Evolutionary conservation across 2,113 vertebrate species (phyloP).

Genomic region (rat (Rattus norvegicus)): GRCr8 NC_086020.1:115025501-115026000

Average conservation of each 20-base stretch:
- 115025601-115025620: background rate
- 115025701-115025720: background rate
- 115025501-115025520: background rate
- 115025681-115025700: conserved; percentile 7
- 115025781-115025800: background rate
- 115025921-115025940: background rate
- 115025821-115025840: background rate
- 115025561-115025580: background rate
- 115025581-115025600: background rate
- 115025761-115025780: background rate
- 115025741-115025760: background rate
- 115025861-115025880: background rate
- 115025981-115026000: background rate
- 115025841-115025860: background rate
- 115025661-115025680: background rate
- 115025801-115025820: background rate
- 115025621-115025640: background rate
- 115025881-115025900: background rate
- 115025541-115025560: background rate
- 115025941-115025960: background rate
- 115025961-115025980: background rate
- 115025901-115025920: background rate
- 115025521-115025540: background rate
- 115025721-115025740: background rate
- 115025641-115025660: background rate